Evolutionary conservation across 2,113 vertebrate species (phyloP).

Genomic region (Benitochromis conjunctus): DNA sequence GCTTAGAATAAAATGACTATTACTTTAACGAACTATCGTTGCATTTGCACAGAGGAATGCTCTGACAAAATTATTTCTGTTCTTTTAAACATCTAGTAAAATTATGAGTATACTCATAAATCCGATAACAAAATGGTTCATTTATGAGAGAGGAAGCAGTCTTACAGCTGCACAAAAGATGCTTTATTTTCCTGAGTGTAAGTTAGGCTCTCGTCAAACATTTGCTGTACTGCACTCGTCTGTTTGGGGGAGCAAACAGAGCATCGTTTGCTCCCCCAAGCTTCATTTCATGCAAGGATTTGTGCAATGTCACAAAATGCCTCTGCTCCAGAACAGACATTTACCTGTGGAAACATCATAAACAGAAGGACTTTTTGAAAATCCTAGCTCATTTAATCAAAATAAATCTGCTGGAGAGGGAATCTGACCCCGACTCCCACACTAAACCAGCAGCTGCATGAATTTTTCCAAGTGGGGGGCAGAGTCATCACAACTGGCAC

Average conservation of each 20-base stretch:
- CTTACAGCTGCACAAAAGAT: background rate
- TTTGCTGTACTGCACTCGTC: conserved; percentile 30
- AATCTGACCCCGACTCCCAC: conserved; percentile 17
- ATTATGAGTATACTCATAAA: background rate
- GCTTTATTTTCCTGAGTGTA: conserved; percentile 27
- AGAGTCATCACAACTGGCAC: conserved; percentile 15
- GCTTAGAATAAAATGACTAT: accelerated
- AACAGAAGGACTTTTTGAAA: conserved; percentile 11
- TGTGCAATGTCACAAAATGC: conserved; percentile 34
- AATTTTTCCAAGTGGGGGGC: conserved; percentile 20
- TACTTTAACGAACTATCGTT: background rate
- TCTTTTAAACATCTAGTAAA: background rate
- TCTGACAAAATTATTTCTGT: background rate
- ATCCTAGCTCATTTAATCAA: background rate
- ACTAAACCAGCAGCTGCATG: conserved; percentile 32
- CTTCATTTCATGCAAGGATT: conserved; percentile 1
- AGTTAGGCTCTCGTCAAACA: conserved; percentile 32
- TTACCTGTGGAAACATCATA: conserved; percentile 39
- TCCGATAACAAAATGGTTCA: background rate
- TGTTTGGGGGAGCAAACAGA: conserved; percentile 31
- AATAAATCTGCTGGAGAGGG: conserved; percentile 10
- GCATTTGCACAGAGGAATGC: background rate
- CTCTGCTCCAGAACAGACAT: background rate
- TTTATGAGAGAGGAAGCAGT: background rate
- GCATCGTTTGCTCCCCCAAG: background rate